phyloP scores from a whole-genome alignment of 2,797 vertebrate species.

The Molossus molossus region DNA sequence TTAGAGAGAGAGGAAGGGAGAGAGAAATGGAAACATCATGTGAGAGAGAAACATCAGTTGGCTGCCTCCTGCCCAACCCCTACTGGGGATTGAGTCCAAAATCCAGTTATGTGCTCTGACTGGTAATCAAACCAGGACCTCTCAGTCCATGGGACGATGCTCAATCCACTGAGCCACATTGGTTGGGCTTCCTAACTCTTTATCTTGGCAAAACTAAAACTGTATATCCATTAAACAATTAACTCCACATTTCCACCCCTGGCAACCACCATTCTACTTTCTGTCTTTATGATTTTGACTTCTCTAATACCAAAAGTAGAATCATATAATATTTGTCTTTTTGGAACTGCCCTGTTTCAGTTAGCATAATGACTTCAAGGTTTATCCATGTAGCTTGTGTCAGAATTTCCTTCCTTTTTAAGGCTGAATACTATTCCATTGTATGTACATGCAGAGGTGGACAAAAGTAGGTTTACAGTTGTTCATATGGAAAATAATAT shows the following conservation, averaged over 20 bases:
- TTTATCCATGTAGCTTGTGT: neutral
- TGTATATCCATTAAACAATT: neutral
- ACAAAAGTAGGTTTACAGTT: neutral
- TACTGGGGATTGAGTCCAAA: no score
- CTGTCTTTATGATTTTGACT: neutral
- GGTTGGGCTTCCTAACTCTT: neutral
- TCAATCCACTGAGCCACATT: no score
- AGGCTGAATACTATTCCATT: neutral
- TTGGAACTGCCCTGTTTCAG: neutral
- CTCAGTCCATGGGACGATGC: no score
- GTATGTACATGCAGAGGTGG: neutral
- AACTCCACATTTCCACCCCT: neutral
- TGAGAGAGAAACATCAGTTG: no score
- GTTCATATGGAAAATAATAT: neutral
- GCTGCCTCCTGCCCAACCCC: no score
- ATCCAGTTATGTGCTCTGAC: no score
- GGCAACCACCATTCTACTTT: neutral
- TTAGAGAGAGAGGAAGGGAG: no score
- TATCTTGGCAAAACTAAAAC: neutral
- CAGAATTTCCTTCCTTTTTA: constrained; percentile 32
- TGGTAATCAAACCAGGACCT: no score
- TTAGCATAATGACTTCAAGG: neutral
- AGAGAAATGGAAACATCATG: no score
- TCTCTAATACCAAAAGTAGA: neutral
- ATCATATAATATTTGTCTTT: neutral